Evolutionary conservation across 2,797 vertebrate species (phyloP).

Genomic region (Falco peregrinus): DNA sequence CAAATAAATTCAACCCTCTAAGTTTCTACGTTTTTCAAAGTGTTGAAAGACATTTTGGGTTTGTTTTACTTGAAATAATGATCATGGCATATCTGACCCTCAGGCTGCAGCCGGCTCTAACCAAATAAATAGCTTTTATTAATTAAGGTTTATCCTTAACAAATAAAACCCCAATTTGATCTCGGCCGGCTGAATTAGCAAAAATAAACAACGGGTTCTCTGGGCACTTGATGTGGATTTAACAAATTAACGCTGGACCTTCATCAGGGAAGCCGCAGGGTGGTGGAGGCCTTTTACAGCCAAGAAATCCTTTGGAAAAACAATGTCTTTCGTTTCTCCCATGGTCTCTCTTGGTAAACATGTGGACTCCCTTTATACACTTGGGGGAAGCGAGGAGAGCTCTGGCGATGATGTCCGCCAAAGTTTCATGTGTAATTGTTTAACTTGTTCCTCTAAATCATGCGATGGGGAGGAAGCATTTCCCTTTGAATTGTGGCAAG

Average conservation of each 20-base stretch:
- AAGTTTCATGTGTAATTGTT: not conserved
- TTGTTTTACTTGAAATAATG: constrained; percentile 82
- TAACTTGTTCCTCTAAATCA: constrained; percentile 26
- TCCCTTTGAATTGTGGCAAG: not conserved
- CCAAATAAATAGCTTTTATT: constrained; percentile 85
- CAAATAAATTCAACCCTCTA: constrained; percentile 79
- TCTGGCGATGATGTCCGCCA: not conserved
- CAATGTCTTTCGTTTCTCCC: constrained; percentile 44
- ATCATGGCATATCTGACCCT: constrained; percentile 72
- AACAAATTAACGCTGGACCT: constrained; percentile 80
- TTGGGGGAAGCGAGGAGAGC: constrained; percentile 10
- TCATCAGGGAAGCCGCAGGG: constrained; percentile 56
- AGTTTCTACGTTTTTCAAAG: constrained; percentile 57
- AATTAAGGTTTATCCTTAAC: constrained; percentile 81
- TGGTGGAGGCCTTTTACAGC: constrained; percentile 57
- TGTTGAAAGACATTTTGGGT: constrained; percentile 72
- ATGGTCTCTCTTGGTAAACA: constrained; percentile 50
- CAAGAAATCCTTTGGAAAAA: constrained; percentile 65
- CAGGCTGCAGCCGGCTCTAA: constrained; percentile 59
- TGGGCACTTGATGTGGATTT: constrained; percentile 77
- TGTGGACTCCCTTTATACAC: constrained; percentile 17
- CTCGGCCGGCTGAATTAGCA: constrained; percentile 66
- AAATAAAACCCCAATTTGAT: constrained; percentile 71
- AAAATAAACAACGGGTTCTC: constrained; percentile 79
- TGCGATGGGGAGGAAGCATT: not conserved